These are phyloP conservation scores for Peromyscus polionotus DNA, from an alignment of 2,113 vertebrate genomes.

Conservation along the genomic window DNA sequence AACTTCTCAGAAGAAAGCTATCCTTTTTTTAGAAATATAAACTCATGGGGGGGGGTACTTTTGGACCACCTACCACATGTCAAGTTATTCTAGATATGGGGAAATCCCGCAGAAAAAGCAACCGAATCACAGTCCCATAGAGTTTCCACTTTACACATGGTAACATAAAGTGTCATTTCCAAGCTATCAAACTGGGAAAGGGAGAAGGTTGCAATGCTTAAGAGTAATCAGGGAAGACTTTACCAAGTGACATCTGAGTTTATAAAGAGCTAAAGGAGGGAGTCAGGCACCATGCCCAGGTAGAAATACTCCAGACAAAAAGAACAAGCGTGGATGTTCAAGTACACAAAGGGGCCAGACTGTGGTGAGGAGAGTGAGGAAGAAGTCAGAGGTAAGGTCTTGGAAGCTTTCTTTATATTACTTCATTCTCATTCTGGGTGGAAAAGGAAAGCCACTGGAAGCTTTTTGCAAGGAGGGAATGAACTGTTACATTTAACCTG, in stretches of 20 bases:
- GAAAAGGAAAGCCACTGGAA: slow-evolving; percentile 42
- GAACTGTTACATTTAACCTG: neutral
- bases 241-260: neutral
- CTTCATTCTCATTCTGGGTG: neutral
- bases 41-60: neutral
- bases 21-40: neutral
- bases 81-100: neutral
- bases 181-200: slow-evolving; percentile 7
- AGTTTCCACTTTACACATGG: neutral
- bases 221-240: neutral
- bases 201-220: neutral
- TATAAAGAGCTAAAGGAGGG: neutral
- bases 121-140: neutral
- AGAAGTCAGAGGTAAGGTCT: neutral
- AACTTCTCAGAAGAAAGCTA: slow-evolving; percentile 17
- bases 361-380: neutral
- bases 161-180: neutral
- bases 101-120: slow-evolving; percentile 23
- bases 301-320: neutral
- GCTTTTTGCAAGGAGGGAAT: slow-evolving; percentile 2
- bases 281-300: neutral
- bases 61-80: neutral
- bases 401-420: neutral
- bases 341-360: neutral
- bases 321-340: neutral